Evolutionary conservation across 2,797 vertebrate species (phyloP).

Genomic region (Sebastolobus alascanus): DNA sequence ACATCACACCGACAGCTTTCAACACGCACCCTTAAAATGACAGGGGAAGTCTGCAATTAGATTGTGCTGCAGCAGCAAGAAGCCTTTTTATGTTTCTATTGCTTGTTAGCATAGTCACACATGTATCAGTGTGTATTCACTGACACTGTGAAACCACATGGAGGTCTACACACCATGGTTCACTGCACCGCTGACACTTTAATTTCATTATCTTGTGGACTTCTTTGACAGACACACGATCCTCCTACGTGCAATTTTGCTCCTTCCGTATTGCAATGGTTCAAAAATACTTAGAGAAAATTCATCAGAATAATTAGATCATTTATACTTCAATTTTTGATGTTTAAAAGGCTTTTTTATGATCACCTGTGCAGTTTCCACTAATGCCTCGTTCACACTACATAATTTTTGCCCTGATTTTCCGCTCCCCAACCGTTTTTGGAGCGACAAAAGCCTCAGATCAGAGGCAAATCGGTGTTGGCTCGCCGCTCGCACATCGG

Average conservation of each 20-base stretch:
- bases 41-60: neutral
- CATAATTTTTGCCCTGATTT: no score
- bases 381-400: no score
- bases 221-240: neutral
- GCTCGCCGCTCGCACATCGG: no score
- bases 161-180: neutral
- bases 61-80: neutral
- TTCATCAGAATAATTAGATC: no score
- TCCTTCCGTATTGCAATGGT: neutral
- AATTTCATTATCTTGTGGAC: neutral
- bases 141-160: neutral
- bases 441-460: no score
- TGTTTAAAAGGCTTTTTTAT: neutral
- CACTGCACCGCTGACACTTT: slow-evolving; percentile 4
- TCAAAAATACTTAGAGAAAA: neutral
- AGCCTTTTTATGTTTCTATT: neutral
- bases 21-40: neutral
- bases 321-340: neutral
- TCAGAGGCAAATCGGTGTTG: no score
- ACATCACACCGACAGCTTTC: neutral
- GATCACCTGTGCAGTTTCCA: neutral
- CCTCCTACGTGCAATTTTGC: neutral
- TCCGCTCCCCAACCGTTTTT: no score
- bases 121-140: neutral
- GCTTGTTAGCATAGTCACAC: neutral